Base-by-base conservation (phyloP, 2,797 vertebrate genomes). In the Xiphophorus birchmanni region DNA sequence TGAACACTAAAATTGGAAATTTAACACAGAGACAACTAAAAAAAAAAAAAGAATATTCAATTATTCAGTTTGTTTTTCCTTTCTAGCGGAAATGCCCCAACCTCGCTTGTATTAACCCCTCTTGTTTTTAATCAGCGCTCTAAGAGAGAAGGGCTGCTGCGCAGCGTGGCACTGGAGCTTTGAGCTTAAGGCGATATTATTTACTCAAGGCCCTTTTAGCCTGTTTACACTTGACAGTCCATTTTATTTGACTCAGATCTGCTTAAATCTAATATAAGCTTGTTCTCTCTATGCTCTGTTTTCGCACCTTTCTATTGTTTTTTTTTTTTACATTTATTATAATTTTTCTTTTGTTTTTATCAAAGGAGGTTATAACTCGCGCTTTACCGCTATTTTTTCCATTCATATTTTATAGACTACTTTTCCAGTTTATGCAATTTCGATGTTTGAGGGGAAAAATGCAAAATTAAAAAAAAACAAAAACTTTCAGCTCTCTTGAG, bases 151-250 rank as follows among this genome's bases (percentile, higher is more conserved):
- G 65, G 65, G 37, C 35, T 69, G 18, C 15, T 69, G 65, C 37
- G 11, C 65, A 17, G 69, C 42, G 17, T 72, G 13, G 26, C 67
- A 13, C 67, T n/a, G 12, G n/a, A 37, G 47, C 50, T 74, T 32
- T 52, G 29, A 50, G n/a, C 48, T 74, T 26, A 5, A 15, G 32
- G 48, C 35, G 40, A 37, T 54, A 40, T 26, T 74, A 74, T 74
- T 74, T 74, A 74, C 50, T 54, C 32, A 74, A 40, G 73, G 50
- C 32, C 48, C 21, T n/a, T 74, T 74, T 74, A 37, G 45, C 48
- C 48, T 74, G 35, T 69, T 69, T 42, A 42, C 9, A 69, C 65
- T 5, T 54, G n/a, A 56, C 74, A 37, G 32, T 56, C 42, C 11
- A 17, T 75, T 42, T 48, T 54, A 54, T 23, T 42, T 75, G 74